These are phyloP conservation scores for Trisateles emortualis DNA, from an alignment of 2,888 invertebrate species.

Conservation along the genomic window DNA sequence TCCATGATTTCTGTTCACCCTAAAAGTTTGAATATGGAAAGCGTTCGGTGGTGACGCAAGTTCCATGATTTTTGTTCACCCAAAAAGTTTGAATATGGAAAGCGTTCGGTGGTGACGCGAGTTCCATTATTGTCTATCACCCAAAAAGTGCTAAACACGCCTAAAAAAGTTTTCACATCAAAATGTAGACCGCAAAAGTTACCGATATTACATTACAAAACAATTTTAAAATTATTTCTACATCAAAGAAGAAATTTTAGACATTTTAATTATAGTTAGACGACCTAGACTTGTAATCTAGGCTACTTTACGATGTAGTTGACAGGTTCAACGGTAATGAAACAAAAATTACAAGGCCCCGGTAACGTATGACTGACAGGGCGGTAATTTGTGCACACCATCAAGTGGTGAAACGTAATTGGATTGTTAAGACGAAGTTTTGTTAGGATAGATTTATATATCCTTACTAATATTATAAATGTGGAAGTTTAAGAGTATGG, in stretches of 20 bases:
- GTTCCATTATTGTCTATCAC: no score
- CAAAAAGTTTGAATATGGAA: no score
- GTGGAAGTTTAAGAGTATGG: no score
- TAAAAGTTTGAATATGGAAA: no score
- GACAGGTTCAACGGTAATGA: conserved; percentile 7
- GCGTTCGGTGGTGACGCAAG: no score
- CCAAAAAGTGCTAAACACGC: no score
- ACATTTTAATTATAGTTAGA: conserved; percentile 11
- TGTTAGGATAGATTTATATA: not conserved
- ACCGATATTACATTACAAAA: not conserved
- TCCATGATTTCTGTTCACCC: no score
- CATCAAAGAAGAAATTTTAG: not conserved
- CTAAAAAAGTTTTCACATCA: no score
- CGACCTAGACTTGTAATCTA: not conserved
- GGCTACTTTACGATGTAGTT: conserved; percentile 7
- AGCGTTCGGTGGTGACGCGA: no score
- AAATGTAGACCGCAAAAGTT: no score
- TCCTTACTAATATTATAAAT: no score
- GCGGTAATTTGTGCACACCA: conserved; percentile 15
- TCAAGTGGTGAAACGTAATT: conserved; percentile 9
- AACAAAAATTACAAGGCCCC: conserved; percentile 20
- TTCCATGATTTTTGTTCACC: no score
- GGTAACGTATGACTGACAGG: conserved; percentile 7
- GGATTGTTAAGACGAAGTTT: conserved; percentile 18
- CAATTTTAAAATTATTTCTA: not conserved